Conservation (phyloP, 23 tunicate genomes). For the Styela clava region DNA sequence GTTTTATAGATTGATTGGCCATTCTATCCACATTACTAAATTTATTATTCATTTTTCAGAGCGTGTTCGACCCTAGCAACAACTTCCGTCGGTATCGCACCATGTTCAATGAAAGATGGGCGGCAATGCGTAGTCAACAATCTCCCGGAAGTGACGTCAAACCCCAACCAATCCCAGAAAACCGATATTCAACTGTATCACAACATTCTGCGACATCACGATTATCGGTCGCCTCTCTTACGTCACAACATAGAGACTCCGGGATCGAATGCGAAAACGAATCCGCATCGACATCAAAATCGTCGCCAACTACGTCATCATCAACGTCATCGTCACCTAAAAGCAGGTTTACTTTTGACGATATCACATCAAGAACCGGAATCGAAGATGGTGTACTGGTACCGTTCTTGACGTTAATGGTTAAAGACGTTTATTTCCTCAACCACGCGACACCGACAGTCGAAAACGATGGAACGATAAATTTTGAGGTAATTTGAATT, state of each 20-base stretch:
- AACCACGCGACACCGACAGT: slow-evolving; percentile 86
- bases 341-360: slow-evolving; percentile 50
- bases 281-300: slow-evolving; percentile 2
- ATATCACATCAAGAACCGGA: slow-evolving; percentile 10
- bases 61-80: slow-evolving; percentile 78
- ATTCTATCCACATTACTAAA: too few species aligned
- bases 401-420: slow-evolving; percentile 78
- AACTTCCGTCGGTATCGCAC: slow-evolving; percentile 79
- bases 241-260: slow-evolving; percentile 88
- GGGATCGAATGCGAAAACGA: slow-evolving; percentile 90
- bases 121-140: slow-evolving; percentile 29
- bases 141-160: slow-evolving; percentile 1
- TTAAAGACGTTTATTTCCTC: slow-evolving; percentile 88
- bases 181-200: slow-evolving; percentile 56
- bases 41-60: slow-evolving; percentile 26
- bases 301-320: slow-evolving; percentile 11
- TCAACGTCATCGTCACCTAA: slow-evolving; percentile 33
- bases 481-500: slow-evolving; percentile 83
- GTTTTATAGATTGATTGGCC: too few species aligned
- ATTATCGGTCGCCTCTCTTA: slow-evolving; percentile 45
- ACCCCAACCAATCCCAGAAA: slow-evolving; percentile 9
- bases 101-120: slow-evolving; percentile 35
- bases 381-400: slow-evolving; percentile 66
- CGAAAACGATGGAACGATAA: slow-evolving; percentile 62
- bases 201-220: slow-evolving; percentile 62